Evolutionary conservation across 2,888 invertebrate species (phyloP).

Genomic region (Tethea ocularis): DNA sequence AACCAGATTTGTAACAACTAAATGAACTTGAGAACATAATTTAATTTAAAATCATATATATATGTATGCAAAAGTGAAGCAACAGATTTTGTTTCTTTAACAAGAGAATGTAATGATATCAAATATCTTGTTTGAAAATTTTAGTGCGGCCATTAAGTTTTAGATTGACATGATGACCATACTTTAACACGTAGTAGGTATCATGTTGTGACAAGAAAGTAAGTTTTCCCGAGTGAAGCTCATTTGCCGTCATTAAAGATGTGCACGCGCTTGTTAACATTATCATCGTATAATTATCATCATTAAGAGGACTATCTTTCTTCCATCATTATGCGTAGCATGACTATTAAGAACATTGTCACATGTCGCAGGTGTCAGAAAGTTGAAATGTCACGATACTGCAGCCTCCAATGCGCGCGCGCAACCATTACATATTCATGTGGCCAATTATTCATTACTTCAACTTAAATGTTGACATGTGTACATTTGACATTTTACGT

Average conservation of each 20-base stretch:
- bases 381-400: slow-evolving; percentile 36
- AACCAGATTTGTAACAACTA: no score
- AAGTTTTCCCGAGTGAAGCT: slow-evolving; percentile 1
- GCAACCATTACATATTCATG: slow-evolving; percentile 14
- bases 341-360: slow-evolving; percentile 29
- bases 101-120: no score
- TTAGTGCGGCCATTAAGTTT: background rate
- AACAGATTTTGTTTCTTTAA: no score
- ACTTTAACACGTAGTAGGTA: background rate
- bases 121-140: no score
- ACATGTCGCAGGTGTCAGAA: slow-evolving; percentile 28
- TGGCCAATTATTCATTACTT: slow-evolving; percentile 30
- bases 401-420: slow-evolving; percentile 19
- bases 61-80: no score
- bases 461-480: slow-evolving; percentile 24
- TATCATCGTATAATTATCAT: slow-evolving; percentile 8
- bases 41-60: no score
- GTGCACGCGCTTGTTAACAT: background rate
- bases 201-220: background rate
- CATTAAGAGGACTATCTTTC: slow-evolving; percentile 3
- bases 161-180: background rate
- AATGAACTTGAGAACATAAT: no score
- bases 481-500: slow-evolving; percentile 13
- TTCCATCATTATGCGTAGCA: slow-evolving; percentile 1
- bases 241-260: slow-evolving; percentile 8